These are phyloP conservation scores for Euproctis similis DNA, from an alignment of 2,888 invertebrate species.

Conservation along the genomic window DNA sequence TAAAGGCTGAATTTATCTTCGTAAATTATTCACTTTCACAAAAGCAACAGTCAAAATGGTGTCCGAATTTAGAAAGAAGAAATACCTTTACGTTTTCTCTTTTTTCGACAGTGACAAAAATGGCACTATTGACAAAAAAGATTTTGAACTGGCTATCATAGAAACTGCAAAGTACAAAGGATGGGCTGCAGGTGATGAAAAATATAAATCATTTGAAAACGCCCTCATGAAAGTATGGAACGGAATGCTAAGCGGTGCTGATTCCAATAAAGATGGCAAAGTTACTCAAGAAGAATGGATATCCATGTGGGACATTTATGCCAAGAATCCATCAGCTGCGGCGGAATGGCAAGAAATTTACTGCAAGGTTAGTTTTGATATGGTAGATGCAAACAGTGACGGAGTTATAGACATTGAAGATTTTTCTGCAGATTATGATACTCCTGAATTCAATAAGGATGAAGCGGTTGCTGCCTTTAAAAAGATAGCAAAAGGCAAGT, in stretches of 20 bases:
- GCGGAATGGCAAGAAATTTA: conserved; percentile 90
- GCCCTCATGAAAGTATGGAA: conserved; percentile 89
- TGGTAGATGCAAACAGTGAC: conserved; percentile 91
- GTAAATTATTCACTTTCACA: no score
- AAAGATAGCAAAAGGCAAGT: conserved; percentile 85
- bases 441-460: conserved; percentile 83
- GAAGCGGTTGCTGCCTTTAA: conserved; percentile 86
- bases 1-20: no score
- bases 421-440: conserved; percentile 86
- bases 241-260: conserved; percentile 86
- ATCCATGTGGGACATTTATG: conserved; percentile 88
- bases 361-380: conserved; percentile 90
- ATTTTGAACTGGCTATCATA: conserved; percentile 89
- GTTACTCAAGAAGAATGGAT: conserved; percentile 92
- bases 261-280: conserved; percentile 88
- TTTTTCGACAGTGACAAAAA: conserved; percentile 93
- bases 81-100: conserved; percentile 89
- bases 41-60: conserved; percentile 80
- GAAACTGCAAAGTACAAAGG: conserved; percentile 87
- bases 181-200: conserved; percentile 82
- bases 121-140: conserved; percentile 90
- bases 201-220: conserved; percentile 83
- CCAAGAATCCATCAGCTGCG: conserved; percentile 82
- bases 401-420: conserved; percentile 85
- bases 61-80: conserved; percentile 92